These are phyloP conservation scores for Pseudopipra pipra DNA, from an alignment of 2,113 vertebrate genomes.

Conservation along the genomic window DNA sequence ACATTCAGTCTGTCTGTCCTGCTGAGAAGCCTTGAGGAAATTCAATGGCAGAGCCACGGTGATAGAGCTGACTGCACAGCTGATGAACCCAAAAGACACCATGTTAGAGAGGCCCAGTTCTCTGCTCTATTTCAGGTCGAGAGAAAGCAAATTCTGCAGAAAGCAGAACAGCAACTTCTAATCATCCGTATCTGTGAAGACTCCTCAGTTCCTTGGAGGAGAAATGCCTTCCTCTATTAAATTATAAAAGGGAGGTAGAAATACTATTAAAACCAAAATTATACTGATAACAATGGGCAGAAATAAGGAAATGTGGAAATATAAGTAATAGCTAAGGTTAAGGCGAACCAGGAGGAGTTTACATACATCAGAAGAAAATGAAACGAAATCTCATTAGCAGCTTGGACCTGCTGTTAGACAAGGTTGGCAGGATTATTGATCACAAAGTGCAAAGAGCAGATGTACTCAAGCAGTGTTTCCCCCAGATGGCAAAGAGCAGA, in stretches of 20 bases:
- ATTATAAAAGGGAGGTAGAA: not conserved
- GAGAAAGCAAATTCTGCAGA: not conserved
- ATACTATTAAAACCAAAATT: not conserved
- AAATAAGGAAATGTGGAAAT: not conserved
- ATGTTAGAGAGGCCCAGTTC: not conserved
- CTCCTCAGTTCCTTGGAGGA: not conserved
- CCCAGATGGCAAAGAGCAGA: not conserved
- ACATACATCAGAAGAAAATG: not conserved
- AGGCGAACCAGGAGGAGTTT: not conserved
- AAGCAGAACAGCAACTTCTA: not conserved
- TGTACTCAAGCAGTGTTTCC: not conserved
- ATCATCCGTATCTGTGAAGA: not conserved
- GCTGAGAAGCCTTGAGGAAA: not conserved
- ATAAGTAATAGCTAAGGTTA: not conserved
- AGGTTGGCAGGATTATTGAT: not conserved
- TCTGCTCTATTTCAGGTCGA: not conserved
- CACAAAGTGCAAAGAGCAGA: not conserved
- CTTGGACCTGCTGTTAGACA: not conserved
- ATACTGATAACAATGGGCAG: not conserved
- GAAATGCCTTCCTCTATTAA: not conserved
- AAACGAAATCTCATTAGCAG: not conserved
- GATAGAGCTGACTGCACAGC: not conserved
- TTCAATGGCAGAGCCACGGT: not conserved
- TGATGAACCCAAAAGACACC: not conserved
- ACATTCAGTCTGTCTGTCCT: accelerated